Conservation (phyloP, 2,888 invertebrate genomes). For the Resseliella maxima region DNA sequence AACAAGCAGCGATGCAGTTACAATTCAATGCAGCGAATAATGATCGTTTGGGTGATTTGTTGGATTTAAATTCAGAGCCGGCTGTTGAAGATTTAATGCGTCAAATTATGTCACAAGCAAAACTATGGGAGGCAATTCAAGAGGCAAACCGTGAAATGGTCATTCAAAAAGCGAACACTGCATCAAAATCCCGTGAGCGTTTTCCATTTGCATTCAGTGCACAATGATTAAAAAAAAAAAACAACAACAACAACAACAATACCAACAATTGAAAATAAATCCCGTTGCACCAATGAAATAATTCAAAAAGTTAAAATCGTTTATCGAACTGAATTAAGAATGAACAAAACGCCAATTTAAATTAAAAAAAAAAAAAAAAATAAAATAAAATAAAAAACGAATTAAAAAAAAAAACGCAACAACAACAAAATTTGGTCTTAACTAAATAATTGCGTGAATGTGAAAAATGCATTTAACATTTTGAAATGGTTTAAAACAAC, state of each 20-base stretch:
- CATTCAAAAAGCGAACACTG: conserved; percentile 71
- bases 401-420: background rate
- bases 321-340: background rate
- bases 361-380: background rate
- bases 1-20: background rate
- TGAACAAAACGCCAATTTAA: background rate
- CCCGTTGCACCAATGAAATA: background rate
- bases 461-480: background rate
- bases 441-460: background rate
- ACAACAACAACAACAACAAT: background rate
- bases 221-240: conserved; percentile 39
- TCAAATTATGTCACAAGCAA: conserved; percentile 83
- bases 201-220: conserved; percentile 56
- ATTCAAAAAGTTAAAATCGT: conserved; percentile 13
- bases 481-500: conserved; percentile 28
- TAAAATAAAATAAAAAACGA: background rate
- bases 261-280: background rate
- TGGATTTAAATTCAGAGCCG: conserved; percentile 77
- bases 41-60: conserved; percentile 71
- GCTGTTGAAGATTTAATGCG: conserved; percentile 80
- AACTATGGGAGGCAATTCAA: conserved; percentile 82
- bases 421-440: background rate
- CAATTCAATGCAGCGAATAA: background rate
- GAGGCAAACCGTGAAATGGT: conserved; percentile 79
- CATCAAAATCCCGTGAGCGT: background rate